phyloP scores from a whole-genome alignment of 2,797 vertebrate species.

The Muscicapa comitata region DNA sequence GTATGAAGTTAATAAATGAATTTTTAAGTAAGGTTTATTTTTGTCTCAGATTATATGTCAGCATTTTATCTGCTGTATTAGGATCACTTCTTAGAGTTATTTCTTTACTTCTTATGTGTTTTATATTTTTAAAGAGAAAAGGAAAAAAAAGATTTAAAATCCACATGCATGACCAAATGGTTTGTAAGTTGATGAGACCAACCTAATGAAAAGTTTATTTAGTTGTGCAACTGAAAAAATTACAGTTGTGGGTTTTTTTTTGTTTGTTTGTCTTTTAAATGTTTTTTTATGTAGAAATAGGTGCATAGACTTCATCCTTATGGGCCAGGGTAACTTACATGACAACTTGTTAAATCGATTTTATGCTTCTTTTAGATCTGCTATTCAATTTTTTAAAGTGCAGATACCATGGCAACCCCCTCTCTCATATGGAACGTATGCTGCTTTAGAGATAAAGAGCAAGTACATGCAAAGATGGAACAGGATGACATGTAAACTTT shows the following conservation, averaged over 20 bases:
- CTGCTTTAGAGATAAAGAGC: slow-evolving; percentile 71
- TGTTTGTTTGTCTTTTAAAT: background rate
- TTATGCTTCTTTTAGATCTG: slow-evolving; percentile 71
- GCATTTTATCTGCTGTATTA: background rate
- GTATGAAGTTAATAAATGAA: background rate
- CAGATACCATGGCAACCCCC: slow-evolving; percentile 70
- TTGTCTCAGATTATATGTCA: background rate
- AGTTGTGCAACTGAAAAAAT: background rate
- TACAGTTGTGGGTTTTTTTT: background rate
- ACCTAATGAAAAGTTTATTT: background rate
- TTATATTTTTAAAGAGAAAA: background rate
- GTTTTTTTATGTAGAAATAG: background rate
- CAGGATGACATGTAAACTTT: slow-evolving; percentile 59
- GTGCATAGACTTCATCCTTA: slow-evolving; percentile 17
- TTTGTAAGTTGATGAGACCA: background rate
- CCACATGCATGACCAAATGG: background rate
- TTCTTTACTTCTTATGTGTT: background rate
- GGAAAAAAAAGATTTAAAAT: background rate
- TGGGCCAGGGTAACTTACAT: slow-evolving; percentile 64
- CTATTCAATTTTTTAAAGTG: slow-evolving; percentile 70
- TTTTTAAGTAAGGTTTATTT: background rate
- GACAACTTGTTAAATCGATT: slow-evolving; percentile 72
- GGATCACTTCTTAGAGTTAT: background rate
- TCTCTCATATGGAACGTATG: slow-evolving; percentile 67
- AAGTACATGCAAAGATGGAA: slow-evolving; percentile 64